Conservation (phyloP, 2,888 invertebrate species). For the Mycalesis mineus region DNA sequence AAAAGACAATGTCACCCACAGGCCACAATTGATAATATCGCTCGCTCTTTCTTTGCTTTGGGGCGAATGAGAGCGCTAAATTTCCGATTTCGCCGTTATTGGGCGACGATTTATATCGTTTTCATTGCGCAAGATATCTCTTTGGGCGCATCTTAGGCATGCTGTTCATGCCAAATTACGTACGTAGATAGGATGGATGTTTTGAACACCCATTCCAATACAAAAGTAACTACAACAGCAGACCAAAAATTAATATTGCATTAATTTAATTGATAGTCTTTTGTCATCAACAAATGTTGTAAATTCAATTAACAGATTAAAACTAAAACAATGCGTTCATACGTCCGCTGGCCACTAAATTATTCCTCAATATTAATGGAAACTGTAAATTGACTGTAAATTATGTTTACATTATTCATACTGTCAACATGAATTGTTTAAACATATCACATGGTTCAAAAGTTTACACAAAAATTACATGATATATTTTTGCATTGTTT, state of each 20-base stretch:
- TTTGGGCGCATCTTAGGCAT: too few species aligned
- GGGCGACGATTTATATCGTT: too few species aligned
- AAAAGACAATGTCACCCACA: too few species aligned
- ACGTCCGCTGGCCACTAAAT: constrained; percentile 20
- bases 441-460: neutral
- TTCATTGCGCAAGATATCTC: too few species aligned
- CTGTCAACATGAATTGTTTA: constrained; percentile 3
- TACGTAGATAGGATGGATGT: too few species aligned
- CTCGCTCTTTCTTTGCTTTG: too few species aligned
- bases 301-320: constrained; percentile 21
- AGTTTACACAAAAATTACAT: neutral
- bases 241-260: neutral
- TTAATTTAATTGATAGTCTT: neutral
- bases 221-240: too few species aligned
- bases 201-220: too few species aligned
- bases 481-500: neutral
- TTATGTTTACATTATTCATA: constrained; percentile 24
- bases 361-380: constrained; percentile 24
- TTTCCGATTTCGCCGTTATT: too few species aligned
- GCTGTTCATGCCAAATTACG: too few species aligned
- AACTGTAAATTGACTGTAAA: constrained; percentile 18
- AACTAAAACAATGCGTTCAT: constrained; percentile 23
- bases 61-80: too few species aligned
- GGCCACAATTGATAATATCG: too few species aligned
- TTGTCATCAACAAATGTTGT: constrained; percentile 4